Evolutionary conservation across 2,888 invertebrate species (phyloP), one percentile per base, ranked within the genome.

Genomic region (Cryptocheilus praepositus): DNA sequence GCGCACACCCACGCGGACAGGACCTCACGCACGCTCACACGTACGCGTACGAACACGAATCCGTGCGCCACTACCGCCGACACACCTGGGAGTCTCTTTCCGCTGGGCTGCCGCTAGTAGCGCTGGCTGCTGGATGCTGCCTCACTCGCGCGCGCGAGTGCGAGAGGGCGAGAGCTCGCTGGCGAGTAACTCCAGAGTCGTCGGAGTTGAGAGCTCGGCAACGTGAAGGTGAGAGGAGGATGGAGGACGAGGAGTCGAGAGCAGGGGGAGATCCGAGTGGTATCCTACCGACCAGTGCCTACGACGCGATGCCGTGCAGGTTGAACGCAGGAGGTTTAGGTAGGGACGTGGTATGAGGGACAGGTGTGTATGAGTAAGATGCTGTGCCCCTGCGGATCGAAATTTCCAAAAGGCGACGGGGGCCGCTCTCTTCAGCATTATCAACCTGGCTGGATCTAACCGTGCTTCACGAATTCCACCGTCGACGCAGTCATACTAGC

Each of bases 51-150:
- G 25, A 25, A 60, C 28, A 61, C 60, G n/a, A 5, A 13, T n/a
- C 16, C 1, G 49, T 49, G 8, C 16, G 36, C 36, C 36, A 36
- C 58, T n/a, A 36, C 36, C 36, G 36, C 36, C 68, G 68, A 67
- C 74, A 77, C 76, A 74, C 77, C 72, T 72, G 81, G 75, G 76
- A 83, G 82, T 86, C 85, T 36, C 36, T 83, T 84, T 84, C 81
- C 81, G 81, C 83, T 83, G 77, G 81, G 85, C 86, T 85, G 86
- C 88, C 87, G 88, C 87, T 86, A 82, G 87, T 86, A 86, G 86
- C 88, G 88, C 85, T 86, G 88, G 36, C 86, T 84, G 88, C 86
- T 87, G 88, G 88, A 87, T 88, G 88, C 88, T 88, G 87, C 74
- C 73, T 71, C 56, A 57, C 57, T 59, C 65, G 22, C 22, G 91